phyloP scores from a whole-genome alignment of 2,888 invertebrate species.

The Nipponacmea schrenckii region DNA sequence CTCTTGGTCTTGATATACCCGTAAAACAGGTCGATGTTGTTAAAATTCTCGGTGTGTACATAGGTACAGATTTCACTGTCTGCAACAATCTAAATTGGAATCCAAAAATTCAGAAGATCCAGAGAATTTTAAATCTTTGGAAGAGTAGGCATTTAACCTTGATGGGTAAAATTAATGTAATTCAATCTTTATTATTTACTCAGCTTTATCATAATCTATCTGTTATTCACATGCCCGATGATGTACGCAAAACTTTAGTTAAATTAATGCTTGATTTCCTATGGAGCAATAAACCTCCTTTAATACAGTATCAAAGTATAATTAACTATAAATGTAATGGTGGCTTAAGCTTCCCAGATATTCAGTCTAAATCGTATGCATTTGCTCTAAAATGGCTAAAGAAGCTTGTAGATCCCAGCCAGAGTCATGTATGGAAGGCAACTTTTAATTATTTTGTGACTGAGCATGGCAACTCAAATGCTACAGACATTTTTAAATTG shows the following conservation, averaged over 20 bases:
- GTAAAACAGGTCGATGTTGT: background rate
- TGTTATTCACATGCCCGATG: background rate
- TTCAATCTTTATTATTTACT: background rate
- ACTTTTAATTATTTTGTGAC: background rate
- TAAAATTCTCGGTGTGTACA: background rate
- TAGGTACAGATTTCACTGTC: background rate
- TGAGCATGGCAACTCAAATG: background rate
- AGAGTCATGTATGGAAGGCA: background rate
- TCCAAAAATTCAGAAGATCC: background rate
- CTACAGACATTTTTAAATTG: background rate
- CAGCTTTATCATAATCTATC: background rate
- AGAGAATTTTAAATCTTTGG: background rate
- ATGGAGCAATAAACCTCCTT: background rate
- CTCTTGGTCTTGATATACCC: background rate
- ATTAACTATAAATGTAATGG: background rate
- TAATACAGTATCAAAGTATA: background rate
- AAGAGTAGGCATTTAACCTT: background rate
- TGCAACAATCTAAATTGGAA: background rate
- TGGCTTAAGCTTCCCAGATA: background rate
- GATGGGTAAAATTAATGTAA: background rate
- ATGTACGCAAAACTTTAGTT: background rate
- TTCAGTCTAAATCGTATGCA: background rate
- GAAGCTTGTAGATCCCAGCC: background rate
- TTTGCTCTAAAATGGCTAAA: background rate
- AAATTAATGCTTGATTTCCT: background rate